Evolutionary conservation across 35 echinoderm and acorn worm species (phyloP).

Genomic region (Apostichopus parvimensis): DNA sequence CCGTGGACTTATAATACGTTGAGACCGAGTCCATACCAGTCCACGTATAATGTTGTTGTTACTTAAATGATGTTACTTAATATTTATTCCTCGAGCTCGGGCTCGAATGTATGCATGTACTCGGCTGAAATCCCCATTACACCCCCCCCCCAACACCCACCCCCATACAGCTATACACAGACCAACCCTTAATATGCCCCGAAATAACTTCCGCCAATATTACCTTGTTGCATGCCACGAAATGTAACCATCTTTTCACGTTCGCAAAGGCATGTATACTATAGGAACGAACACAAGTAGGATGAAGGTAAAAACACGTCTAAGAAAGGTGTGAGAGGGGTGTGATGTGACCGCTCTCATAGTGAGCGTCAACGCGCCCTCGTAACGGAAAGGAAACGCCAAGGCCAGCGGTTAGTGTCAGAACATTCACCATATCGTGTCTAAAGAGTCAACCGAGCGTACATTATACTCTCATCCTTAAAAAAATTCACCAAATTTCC

Average conservation of each 20-base stretch:
- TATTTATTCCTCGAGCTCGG: no score
- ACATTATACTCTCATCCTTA: not conserved
- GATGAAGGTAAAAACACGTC: not conserved
- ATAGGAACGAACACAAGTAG: not conserved
- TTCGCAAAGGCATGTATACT: not conserved
- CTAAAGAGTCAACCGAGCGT: constrained; percentile 11
- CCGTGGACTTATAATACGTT: no score
- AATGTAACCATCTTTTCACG: not conserved
- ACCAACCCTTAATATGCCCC: no score
- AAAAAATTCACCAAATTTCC: not conserved
- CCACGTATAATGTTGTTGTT: no score
- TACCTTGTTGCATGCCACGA: not conserved
- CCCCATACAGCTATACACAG: no score
- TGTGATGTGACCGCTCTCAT: constrained; percentile 18
- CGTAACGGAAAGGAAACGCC: constrained; percentile 9
- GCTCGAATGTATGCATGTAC: no score
- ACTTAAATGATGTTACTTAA: no score
- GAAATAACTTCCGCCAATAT: no score
- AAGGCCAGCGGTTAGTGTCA: constrained; percentile 14
- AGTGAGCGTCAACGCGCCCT: not conserved
- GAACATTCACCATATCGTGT: constrained; percentile 1
- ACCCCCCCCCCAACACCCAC: no score
- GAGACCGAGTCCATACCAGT: no score
- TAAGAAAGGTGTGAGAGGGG: not conserved
- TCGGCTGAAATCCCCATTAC: no score